Base-by-base conservation (phyloP, 1,140 invertebrate genomes). In the Lerema accius region DNA sequence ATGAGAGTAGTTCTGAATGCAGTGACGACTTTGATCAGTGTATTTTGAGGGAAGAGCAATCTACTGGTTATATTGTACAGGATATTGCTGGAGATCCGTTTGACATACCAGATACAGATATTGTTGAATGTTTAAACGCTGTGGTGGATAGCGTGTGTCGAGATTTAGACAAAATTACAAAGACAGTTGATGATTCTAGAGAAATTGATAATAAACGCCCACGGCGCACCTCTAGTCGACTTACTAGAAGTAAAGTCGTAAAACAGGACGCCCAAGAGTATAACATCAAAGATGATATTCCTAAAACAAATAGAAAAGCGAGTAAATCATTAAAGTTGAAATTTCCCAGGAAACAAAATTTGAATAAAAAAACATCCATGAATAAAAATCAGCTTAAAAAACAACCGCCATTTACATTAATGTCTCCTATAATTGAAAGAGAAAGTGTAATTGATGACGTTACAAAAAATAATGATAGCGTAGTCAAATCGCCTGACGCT, bases 71-170 rank as follows among this genome's bases (percentile, higher is more conserved):
- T 46, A 35, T 45, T 10, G 40, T 58, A 4, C 26, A 66, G n/a
- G 39, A 55, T 32, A 39, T 46, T 37, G 26, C 9, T 3, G 9
- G n/a, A 14, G 35, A 50, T 14, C 17, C 11, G 15, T 13, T 42
- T 42, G 49, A 59, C 28, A 32, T 66, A n/a, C 46, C 63, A 32
- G 61, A 76, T 55, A 26, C 63, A 3, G 80, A 86, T 48, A 69
- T 89, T 51, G 48, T 79, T 17, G 71, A 82, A 37, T 86, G 84
- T 40, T 50, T 89, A 9, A 81, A 82, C 40, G 60, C 61, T 49
- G 70, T 89, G 9, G 53, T 89, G 6, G 82, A 89, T 73, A 73
- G 71, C 49, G 80, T 86, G 3, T 89, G 82, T 40, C 28, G 65
- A 28, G 70, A 81, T 32, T 74, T 84, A n/a, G 72, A 86, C 10